Evolutionary conservation across 2,113 vertebrate species (phyloP).

Genomic region (Neogobius melanostomus): DNA sequence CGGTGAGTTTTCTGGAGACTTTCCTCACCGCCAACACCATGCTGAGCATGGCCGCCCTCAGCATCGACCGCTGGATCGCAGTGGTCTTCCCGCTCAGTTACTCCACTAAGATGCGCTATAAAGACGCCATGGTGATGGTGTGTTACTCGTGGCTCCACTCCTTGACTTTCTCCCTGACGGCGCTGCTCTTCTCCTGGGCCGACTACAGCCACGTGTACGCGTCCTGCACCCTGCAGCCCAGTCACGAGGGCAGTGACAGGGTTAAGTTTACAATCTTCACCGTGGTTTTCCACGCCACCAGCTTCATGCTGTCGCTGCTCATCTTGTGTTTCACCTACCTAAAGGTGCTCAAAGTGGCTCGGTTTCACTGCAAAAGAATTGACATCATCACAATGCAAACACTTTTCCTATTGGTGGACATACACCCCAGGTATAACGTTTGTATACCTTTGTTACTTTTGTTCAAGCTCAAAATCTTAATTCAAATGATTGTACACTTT

Average conservation of each 20-base stretch:
- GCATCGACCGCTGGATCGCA: conserved; percentile 85
- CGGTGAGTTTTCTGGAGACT: conserved; percentile 83
- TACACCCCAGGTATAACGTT: conserved; percentile 81
- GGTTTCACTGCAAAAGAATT: conserved; percentile 84
- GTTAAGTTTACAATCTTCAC: conserved; percentile 80
- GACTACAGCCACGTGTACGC: conserved; percentile 81
- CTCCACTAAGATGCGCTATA: conserved; percentile 84
- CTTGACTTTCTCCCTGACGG: conserved; percentile 80
- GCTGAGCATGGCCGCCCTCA: conserved; percentile 85
- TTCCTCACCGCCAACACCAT: conserved; percentile 83
- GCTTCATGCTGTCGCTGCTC: conserved; percentile 81
- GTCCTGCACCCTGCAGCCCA: conserved; percentile 81
- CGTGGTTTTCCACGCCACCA: conserved; percentile 81
- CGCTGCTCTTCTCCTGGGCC: conserved; percentile 82
- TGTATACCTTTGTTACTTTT: neutral
- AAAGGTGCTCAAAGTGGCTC: conserved; percentile 82
- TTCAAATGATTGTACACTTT: neutral
- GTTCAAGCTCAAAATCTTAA: too few species aligned
- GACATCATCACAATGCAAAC: conserved; percentile 86
- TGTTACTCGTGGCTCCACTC: conserved; percentile 83
- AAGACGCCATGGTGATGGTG: conserved; percentile 83
- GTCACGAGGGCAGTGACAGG: conserved; percentile 66
- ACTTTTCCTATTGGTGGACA: conserved; percentile 84
- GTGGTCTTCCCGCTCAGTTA: conserved; percentile 86
- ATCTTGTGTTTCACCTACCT: conserved; percentile 84